Percentiles rank a stretch among this genome's conserved stretches.
phyloP scores from a whole-genome alignment of 2,888 invertebrate genomes.

The Prosopocoilus inquinatus region DNA sequence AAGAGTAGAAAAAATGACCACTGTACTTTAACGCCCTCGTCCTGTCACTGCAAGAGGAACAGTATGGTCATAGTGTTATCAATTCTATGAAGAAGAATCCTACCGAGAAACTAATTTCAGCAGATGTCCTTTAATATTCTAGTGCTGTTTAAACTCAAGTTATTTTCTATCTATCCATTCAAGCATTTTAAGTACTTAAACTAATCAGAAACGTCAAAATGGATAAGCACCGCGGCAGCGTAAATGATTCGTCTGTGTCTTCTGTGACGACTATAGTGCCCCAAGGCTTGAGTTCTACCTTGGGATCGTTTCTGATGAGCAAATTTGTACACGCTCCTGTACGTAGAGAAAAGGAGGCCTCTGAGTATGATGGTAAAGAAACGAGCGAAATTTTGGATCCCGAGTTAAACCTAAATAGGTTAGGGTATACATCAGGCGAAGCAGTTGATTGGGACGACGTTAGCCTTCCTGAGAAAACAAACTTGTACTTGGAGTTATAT shows the following conservation, averaged over 20 bases:
- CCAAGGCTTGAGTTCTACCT: constrained; percentile 29
- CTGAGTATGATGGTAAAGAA: constrained; percentile 45
- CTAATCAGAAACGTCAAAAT: too few species aligned
- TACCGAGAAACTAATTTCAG: too few species aligned
- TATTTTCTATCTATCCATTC: too few species aligned
- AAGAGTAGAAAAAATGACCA: too few species aligned
- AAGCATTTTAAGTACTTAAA: too few species aligned
- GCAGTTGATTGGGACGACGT: constrained; percentile 65
- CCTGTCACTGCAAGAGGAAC: too few species aligned
- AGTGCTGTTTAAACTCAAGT: too few species aligned
- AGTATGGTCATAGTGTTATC: too few species aligned
- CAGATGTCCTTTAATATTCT: too few species aligned
- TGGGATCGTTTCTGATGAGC: constrained; percentile 32
- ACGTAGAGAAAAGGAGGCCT: constrained; percentile 38
- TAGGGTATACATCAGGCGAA: constrained; percentile 58
- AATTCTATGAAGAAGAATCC: too few species aligned
- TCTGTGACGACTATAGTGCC: background rate
- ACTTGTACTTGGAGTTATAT: constrained; percentile 65
- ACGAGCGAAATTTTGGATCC: constrained; percentile 48
- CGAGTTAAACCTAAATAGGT: constrained; percentile 54
- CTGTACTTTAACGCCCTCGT: background rate
- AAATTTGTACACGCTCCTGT: constrained; percentile 29
- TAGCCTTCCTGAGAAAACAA: constrained; percentile 64
- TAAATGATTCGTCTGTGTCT: too few species aligned
- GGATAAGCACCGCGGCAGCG: too few species aligned